Base-by-base conservation (phyloP, 2,888 invertebrate species). In the Ceraclea dissimilis region DNA sequence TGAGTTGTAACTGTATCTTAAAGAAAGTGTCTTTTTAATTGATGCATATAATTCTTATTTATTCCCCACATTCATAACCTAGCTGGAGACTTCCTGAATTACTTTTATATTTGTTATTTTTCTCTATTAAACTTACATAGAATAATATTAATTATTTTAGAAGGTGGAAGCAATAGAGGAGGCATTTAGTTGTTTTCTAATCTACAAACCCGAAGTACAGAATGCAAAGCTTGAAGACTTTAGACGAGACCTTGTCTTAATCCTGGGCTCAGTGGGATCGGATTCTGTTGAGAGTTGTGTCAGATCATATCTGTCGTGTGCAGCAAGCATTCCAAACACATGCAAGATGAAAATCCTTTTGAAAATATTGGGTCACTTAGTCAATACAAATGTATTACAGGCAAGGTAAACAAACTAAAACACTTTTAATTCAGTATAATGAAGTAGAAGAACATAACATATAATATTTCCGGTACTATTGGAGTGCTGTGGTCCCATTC, bases 181-280 rank as follows among this genome's bases (percentile, higher is more conserved):
- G 71, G 91, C 92, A 0, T 94, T 96, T 67, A 89, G 90, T 68
- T 90, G 90, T 65, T 91, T 90, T 65, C 79, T 94, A 57, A 86
- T 92, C 1, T 88, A 92, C 66, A 84, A 86, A 63, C 78, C 83
- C 17, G 83, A 84, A 52, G 79, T 80, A 57, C 88, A 91, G 67
- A 78, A 75, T 62, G 85, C 86, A 63, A 86, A 85, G 68, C 74
- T 85, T 22, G 71, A 79, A 39, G 72, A 76, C 66, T 88, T 87
- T 72, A 83, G 86, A 63, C 82, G 84, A 61, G 85, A 85, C 62
- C 71, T 94, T 33, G 83, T 82, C 54, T 74, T 74, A 16, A 79
- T 84, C 1, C 84, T 93, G 72, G 78, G 79, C 21, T 81, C 80
- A 26, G 69, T 86, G 19, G 79, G 82, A 49, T 77, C 80, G 34